A percentile compares a stretch with the other conserved stretches of the same genome.
These are phyloP conservation scores for Ascaphus truei DNA, from an alignment of 2,113 vertebrate species.

Conservation along the genomic window DNA sequence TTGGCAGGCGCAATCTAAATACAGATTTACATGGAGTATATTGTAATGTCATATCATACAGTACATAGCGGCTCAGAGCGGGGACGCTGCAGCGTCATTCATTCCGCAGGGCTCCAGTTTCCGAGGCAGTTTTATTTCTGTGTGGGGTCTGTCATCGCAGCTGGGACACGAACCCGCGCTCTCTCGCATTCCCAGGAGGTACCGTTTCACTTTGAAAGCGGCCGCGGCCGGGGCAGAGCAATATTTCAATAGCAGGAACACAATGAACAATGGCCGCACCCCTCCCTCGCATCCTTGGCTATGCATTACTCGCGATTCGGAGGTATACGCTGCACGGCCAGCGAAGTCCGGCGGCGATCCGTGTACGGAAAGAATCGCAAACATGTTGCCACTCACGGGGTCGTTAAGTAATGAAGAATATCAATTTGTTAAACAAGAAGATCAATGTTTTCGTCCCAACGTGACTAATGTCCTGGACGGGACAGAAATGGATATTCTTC, in stretches of 20 bases:
- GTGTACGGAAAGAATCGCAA: too few species aligned
- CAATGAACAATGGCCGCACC: slow-evolving; percentile 1
- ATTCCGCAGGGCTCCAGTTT: slow-evolving; percentile 22
- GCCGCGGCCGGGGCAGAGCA: slow-evolving; percentile 18
- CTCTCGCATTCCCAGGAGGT: slow-evolving; percentile 45
- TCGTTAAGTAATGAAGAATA: too few species aligned
- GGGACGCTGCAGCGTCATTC: neutral
- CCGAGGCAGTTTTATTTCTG: slow-evolving; percentile 37
- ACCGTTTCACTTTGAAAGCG: slow-evolving; percentile 47
- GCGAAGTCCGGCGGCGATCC: too few species aligned
- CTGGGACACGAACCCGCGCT: slow-evolving; percentile 41
- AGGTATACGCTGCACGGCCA: too few species aligned
- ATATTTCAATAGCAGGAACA: slow-evolving; percentile 17
- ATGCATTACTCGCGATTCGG: too few species aligned
- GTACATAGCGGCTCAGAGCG: neutral
- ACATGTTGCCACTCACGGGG: too few species aligned
- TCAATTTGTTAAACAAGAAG: too few species aligned
- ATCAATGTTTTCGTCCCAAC: too few species aligned
- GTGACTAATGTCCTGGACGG: too few species aligned
- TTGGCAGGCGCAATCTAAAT: too few species aligned
- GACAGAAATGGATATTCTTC: too few species aligned
- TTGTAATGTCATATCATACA: neutral
- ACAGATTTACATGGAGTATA: too few species aligned
- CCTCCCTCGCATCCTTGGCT: neutral
- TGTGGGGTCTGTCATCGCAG: slow-evolving; percentile 39